Conservation (phyloP, 2,797 vertebrate species). For the Pristis pectinata region DNA sequence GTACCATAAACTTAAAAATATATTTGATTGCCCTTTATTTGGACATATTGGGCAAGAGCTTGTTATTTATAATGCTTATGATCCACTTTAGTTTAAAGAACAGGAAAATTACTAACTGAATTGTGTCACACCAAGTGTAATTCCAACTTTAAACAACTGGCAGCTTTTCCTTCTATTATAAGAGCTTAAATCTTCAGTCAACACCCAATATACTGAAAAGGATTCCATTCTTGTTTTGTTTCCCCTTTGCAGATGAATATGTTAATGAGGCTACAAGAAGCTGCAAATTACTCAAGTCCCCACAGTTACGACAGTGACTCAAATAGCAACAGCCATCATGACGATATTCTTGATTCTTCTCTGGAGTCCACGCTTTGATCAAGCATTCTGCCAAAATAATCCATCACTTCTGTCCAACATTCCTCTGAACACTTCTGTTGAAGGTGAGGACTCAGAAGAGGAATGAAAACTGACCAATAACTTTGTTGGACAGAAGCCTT, state of each 20-base stretch:
- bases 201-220: not conserved
- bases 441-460: slow-evolving; percentile 34
- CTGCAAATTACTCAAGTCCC: slow-evolving; percentile 88
- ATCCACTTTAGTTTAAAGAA: not conserved
- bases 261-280: slow-evolving; percentile 94
- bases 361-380: slow-evolving; percentile 87
- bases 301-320: slow-evolving; percentile 98
- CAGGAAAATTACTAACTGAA: not conserved
- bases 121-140: not conserved
- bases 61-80: not conserved
- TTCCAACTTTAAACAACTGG: not conserved
- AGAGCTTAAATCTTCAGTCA: no score
- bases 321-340: slow-evolving; percentile 93
- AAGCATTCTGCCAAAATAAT: slow-evolving; percentile 30
- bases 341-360: slow-evolving; percentile 88
- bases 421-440: not conserved
- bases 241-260: slow-evolving; percentile 81
- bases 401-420: not conserved
- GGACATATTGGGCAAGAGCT: not conserved
- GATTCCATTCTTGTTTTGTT: slow-evolving; percentile 33
- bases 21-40: not conserved
- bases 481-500: slow-evolving; percentile 47
- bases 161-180: not conserved
- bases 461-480: not conserved
- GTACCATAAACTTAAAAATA: not conserved